Conservation (phyloP, 2,797 vertebrate genomes). For the Heteromormyrus szaboi region DNA sequence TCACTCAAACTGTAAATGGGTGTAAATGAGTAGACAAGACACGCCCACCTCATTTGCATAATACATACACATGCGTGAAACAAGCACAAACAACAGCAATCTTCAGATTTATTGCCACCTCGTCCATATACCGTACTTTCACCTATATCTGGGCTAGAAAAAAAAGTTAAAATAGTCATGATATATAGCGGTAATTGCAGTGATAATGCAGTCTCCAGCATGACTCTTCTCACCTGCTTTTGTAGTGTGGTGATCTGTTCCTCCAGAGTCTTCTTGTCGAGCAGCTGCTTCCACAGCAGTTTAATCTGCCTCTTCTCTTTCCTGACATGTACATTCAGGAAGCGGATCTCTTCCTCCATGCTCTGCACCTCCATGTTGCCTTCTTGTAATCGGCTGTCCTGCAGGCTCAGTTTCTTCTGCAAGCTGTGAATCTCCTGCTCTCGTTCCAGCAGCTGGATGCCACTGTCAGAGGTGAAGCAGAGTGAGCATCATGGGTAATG, state of each 20-base stretch:
- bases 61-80: conserved; percentile 42
- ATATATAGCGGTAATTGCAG: conserved; percentile 48
- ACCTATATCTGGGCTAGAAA: conserved; percentile 55
- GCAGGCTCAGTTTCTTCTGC: conserved; percentile 71
- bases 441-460: conserved; percentile 73
- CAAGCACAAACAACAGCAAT: conserved; percentile 63
- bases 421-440: conserved; percentile 77
- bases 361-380: conserved; percentile 60
- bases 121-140: conserved; percentile 51
- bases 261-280: conserved; percentile 59
- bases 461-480: conserved; percentile 50
- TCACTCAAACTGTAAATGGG: conserved; percentile 58
- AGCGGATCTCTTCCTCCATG: conserved; percentile 70
- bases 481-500: background rate
- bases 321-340: conserved; percentile 61
- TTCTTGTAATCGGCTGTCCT: conserved; percentile 63
- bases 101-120: conserved; percentile 72
- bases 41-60: conserved; percentile 47
- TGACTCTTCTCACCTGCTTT: conserved; percentile 65
- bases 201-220: background rate
- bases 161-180: conserved; percentile 47
- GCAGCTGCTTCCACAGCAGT: conserved; percentile 54
- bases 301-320: conserved; percentile 71
- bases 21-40: conserved; percentile 36
- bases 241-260: conserved; percentile 62